Percentiles rank a stretch among this genome's conserved stretches.
Evolutionary conservation across 2,797 vertebrate genomes (phyloP).

Genomic region (Dermochelys coriacea): DNA sequence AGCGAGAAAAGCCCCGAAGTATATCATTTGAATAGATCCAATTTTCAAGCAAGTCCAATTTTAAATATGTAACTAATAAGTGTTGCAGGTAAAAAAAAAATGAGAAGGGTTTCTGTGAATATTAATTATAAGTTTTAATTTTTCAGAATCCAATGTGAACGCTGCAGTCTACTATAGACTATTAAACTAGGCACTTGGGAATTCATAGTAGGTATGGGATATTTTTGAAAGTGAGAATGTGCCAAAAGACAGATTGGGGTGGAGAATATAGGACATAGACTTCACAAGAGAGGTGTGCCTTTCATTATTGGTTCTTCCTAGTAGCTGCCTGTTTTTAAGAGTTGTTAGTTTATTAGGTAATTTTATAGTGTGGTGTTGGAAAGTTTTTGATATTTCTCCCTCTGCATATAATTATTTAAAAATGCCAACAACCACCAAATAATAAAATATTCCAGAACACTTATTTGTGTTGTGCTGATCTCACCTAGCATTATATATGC

Average conservation of each 20-base stretch:
- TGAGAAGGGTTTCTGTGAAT: not conserved
- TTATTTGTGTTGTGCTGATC: not conserved
- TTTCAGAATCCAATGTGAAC: not conserved
- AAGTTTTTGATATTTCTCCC: not conserved
- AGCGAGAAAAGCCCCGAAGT: not conserved
- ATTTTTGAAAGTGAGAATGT: slow-evolving; percentile 19
- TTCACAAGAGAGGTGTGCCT: not conserved
- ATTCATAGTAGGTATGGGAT: not conserved
- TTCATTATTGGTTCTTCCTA: not conserved
- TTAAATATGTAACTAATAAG: not conserved
- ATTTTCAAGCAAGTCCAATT: not conserved
- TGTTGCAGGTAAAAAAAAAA: not conserved
- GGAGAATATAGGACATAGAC: not conserved
- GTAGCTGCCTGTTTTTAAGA: not conserved
- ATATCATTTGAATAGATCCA: not conserved
- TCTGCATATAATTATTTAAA: not conserved
- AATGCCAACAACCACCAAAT: not conserved
- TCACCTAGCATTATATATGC: not conserved
- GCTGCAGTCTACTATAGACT: slow-evolving; percentile 25
- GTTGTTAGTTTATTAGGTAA: not conserved
- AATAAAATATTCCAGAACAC: not conserved
- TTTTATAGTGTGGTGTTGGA: not conserved
- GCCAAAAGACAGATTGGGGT: not conserved
- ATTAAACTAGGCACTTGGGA: slow-evolving; percentile 32
- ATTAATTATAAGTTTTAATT: not conserved